These are phyloP conservation scores for Nemotelus pantherinus DNA, from an alignment of 2,888 invertebrate species.

Conservation along the genomic window DNA sequence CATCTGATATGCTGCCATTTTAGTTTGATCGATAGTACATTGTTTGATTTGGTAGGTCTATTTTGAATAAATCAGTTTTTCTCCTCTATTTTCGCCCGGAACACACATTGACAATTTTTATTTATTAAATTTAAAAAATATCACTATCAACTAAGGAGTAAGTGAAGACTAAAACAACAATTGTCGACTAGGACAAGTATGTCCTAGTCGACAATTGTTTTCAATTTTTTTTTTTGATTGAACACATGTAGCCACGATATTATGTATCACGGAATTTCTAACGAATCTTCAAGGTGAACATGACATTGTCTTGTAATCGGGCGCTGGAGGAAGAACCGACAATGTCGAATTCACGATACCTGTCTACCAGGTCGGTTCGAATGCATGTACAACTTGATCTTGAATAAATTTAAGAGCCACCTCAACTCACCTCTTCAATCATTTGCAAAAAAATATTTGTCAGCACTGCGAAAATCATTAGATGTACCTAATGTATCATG, in stretches of 20 bases:
- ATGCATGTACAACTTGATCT: slow-evolving; percentile 4
- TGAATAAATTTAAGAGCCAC: slow-evolving; percentile 6
- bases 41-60: too few species aligned
- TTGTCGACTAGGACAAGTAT: slow-evolving; percentile 11
- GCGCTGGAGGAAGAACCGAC: neutral
- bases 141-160: too few species aligned
- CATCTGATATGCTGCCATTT: too few species aligned
- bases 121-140: too few species aligned
- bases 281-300: slow-evolving; percentile 13
- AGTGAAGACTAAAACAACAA: neutral
- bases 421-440: neutral
- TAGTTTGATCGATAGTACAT: too few species aligned
- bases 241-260: neutral
- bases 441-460: slow-evolving; percentile 1
- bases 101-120: too few species aligned
- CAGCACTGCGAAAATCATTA: neutral
- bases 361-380: too few species aligned
- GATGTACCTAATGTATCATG: too few species aligned
- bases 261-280: neutral
- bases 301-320: neutral
- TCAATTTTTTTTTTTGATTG: neutral
- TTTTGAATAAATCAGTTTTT: too few species aligned
- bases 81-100: too few species aligned
- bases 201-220: too few species aligned
- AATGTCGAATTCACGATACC: neutral